A percentile compares a stretch with the other conserved stretches of the same genome.
phyloP scores from a whole-genome alignment of 2,797 vertebrate species.

The Aphelocoma californica region DNA sequence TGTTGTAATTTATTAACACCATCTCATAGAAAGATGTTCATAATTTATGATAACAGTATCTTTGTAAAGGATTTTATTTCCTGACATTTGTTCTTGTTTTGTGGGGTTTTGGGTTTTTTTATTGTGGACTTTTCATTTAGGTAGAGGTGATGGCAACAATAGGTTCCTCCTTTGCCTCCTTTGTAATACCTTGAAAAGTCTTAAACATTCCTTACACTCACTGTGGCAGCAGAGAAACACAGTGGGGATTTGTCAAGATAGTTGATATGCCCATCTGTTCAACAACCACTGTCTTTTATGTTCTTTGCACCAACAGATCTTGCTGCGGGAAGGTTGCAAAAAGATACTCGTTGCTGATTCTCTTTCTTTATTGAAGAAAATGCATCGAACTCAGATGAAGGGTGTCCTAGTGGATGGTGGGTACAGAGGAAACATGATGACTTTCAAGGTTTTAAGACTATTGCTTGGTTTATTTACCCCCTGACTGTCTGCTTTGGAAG shows the following conservation, averaged over 20 bases:
- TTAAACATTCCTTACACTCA: background rate
- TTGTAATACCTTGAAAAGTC: background rate
- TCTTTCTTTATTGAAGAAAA: constrained; percentile 93
- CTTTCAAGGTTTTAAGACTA: background rate
- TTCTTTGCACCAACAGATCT: constrained; percentile 79
- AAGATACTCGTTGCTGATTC: constrained; percentile 98
- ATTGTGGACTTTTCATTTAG: background rate
- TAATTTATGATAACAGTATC: background rate
- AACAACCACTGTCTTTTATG: background rate
- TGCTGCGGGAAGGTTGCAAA: constrained; percentile 96
- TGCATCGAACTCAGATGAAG: constrained; percentile 95
- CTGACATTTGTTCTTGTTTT: background rate
- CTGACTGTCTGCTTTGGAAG: background rate
- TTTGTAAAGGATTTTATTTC: background rate
- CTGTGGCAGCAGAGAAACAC: background rate
- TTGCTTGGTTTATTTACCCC: background rate
- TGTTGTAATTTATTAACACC: background rate
- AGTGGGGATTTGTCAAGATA: background rate
- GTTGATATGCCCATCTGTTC: background rate
- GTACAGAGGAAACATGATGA: background rate
- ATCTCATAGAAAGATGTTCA: background rate
- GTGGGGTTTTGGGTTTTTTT: accelerated
- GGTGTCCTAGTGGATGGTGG: constrained; percentile 91
- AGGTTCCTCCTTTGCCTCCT: background rate
- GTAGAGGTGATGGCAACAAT: background rate